phyloP scores from a whole-genome alignment of 2,113 vertebrate species.

The Burhinus bistriatus region DNA sequence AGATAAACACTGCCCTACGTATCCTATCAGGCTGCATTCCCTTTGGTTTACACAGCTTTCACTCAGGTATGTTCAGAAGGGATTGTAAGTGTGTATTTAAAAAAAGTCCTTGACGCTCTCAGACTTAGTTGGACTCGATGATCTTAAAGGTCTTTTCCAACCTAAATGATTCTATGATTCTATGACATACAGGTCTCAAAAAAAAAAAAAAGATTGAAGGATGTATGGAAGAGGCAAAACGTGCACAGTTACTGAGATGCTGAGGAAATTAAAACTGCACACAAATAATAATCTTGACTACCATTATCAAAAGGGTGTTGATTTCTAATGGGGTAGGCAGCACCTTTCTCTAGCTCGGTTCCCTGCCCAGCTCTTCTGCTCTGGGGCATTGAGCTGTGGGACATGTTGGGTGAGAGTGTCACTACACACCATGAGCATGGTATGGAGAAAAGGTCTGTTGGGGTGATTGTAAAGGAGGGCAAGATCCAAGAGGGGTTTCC shows the following conservation, averaged over 20 bases:
- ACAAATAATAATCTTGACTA: background rate
- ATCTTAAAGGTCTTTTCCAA: background rate
- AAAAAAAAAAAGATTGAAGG: background rate
- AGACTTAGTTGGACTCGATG: background rate
- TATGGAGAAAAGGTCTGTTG: background rate
- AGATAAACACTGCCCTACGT: background rate
- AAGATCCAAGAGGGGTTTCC: background rate
- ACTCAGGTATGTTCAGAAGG: background rate
- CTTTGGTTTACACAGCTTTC: background rate
- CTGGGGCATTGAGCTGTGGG: background rate
- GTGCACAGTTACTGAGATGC: background rate
- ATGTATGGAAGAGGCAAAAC: background rate
- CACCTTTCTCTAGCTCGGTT: background rate
- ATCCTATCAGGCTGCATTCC: background rate
- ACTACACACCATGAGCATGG: rapidly evolving
- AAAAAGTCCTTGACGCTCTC: background rate
- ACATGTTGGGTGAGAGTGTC: background rate
- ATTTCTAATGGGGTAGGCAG: background rate
- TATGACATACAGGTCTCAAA: background rate
- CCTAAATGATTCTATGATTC: background rate
- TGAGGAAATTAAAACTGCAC: background rate
- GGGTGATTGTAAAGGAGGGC: background rate
- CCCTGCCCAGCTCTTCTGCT: background rate
- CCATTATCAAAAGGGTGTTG: background rate
- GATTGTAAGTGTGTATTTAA: background rate